Evolutionary conservation across 2,797 vertebrate species (phyloP).

Genomic region (Jordanella pulchra): DNA sequence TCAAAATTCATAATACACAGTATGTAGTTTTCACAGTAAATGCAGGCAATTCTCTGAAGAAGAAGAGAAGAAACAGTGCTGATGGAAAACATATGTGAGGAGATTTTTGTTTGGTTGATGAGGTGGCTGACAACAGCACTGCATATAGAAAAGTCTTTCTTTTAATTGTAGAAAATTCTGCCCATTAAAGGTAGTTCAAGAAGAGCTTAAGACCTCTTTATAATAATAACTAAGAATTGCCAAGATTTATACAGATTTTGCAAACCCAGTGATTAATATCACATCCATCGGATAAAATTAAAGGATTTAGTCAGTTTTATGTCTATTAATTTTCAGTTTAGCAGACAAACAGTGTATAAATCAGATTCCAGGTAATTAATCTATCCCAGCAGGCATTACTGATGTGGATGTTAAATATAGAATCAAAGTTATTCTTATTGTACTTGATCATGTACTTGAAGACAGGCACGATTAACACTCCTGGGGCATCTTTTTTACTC

Average conservation of each 20-base stretch:
- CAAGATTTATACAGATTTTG: background rate
- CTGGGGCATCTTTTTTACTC: conserved; percentile 48
- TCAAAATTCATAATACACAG: conserved; percentile 48
- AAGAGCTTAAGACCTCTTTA: background rate
- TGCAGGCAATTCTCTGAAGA: conserved; percentile 54
- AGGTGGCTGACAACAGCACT: conserved; percentile 40
- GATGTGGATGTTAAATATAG: conserved; percentile 58
- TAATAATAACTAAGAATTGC: background rate
- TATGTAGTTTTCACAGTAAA: conserved; percentile 55
- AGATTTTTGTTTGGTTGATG: conserved; percentile 32
- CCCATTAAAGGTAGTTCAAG: background rate
- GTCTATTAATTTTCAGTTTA: background rate
- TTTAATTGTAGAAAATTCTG: conserved; percentile 2
- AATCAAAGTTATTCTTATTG: conserved; percentile 44
- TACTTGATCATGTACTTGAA: conserved; percentile 65
- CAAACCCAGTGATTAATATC: background rate
- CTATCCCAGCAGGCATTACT: background rate
- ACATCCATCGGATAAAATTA: background rate
- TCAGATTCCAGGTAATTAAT: background rate
- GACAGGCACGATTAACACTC: conserved; percentile 61
- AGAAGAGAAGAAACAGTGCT: conserved; percentile 51
- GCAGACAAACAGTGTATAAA: background rate
- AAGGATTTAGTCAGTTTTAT: background rate
- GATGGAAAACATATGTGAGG: conserved; percentile 74
- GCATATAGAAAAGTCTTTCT: conserved; percentile 3